Percentiles rank a stretch among this genome's conserved stretches.
Evolutionary conservation across 2,113 vertebrate genomes (phyloP).

Genomic region (Mixornis gularis): DNA sequence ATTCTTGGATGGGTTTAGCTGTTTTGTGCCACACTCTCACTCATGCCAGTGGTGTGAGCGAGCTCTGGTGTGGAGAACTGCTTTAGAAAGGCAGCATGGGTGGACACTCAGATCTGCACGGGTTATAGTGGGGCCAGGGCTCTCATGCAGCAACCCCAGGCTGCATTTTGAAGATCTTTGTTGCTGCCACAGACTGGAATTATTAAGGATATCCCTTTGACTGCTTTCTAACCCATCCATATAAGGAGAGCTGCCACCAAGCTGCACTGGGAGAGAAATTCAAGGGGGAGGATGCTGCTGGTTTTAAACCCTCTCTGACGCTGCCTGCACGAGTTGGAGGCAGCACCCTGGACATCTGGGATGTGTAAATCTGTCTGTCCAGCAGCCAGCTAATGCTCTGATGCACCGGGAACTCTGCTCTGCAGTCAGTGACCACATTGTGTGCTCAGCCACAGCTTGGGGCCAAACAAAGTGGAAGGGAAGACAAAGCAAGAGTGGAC

Average conservation of each 20-base stretch:
- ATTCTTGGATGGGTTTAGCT: background rate
- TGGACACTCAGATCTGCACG: rapidly evolving
- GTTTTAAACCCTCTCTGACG: background rate
- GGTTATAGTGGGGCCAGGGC: background rate
- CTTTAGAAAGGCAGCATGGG: background rate
- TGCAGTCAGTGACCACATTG: background rate
- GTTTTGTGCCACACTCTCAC: rapidly evolving
- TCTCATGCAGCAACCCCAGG: background rate
- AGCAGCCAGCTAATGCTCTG: background rate
- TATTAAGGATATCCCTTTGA: background rate
- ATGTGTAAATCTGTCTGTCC: background rate
- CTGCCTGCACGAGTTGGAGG: background rate
- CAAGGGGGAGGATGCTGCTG: background rate
- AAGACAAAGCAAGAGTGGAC: background rate
- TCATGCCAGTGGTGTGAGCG: rapidly evolving
- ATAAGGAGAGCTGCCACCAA: background rate
- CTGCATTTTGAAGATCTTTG: background rate
- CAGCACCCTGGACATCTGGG: background rate
- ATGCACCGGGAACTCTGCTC: background rate
- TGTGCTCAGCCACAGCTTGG: background rate
- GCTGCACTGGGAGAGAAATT: background rate
- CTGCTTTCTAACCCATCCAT: background rate
- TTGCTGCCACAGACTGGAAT: background rate
- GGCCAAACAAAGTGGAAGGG: background rate
- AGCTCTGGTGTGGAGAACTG: background rate